These are phyloP conservation scores for Psephotus haematonotus DNA, from an alignment of 2,113 vertebrate genomes.

Conservation along the genomic window DNA sequence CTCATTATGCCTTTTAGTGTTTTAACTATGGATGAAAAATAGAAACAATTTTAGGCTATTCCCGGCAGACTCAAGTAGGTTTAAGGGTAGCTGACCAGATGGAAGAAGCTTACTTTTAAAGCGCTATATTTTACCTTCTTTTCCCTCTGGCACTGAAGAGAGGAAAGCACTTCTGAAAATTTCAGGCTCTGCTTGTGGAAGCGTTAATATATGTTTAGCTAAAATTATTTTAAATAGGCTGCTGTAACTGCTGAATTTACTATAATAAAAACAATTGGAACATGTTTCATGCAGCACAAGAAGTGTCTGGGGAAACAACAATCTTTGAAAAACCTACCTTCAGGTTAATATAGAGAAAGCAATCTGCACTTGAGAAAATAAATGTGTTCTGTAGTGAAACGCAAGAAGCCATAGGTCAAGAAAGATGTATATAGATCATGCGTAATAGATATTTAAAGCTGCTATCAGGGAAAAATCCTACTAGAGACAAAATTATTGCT, in stretches of 20 bases:
- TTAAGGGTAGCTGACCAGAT: slow-evolving; percentile 29
- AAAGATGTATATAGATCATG: background rate
- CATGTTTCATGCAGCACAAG: background rate
- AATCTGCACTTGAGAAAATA: background rate
- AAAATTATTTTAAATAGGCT: slow-evolving; percentile 32
- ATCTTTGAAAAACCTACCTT: background rate
- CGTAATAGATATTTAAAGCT: background rate
- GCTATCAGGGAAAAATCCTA: background rate
- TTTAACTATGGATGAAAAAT: slow-evolving; percentile 47
- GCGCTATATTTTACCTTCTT: background rate
- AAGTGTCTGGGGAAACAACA: background rate
- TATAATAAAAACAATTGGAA: background rate
- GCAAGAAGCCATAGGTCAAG: background rate
- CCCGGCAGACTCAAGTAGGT: background rate
- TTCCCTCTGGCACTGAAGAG: background rate
- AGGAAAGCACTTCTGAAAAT: slow-evolving; percentile 17
- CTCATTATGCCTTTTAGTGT: slow-evolving; percentile 45
- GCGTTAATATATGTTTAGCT: background rate
- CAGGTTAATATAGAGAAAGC: background rate
- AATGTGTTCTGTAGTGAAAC: background rate
- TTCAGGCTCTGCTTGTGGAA: background rate
- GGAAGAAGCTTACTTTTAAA: slow-evolving; percentile 50
- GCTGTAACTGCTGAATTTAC: background rate
- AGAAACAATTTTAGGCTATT: slow-evolving; percentile 3
- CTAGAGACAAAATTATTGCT: background rate